A percentile compares a stretch with the other conserved stretches of the same genome.
Conservation (phyloP, 2,113 vertebrate species). For the Melospiza melodia region DNA sequence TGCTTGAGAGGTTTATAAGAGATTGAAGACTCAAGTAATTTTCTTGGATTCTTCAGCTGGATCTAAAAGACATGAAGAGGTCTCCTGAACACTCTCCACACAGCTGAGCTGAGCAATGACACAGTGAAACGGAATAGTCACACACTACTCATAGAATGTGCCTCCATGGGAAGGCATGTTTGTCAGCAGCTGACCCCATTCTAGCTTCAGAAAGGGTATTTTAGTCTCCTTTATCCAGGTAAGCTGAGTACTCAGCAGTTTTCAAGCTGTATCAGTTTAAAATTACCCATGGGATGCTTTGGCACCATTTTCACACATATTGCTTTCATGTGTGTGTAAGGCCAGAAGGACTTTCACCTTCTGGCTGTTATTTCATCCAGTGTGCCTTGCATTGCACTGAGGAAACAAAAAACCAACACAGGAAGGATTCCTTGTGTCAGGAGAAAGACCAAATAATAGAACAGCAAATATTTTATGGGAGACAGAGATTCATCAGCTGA, state of each 20-base stretch:
- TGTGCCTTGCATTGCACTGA: background rate
- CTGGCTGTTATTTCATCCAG: background rate
- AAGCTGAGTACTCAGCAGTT: background rate
- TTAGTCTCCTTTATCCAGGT: background rate
- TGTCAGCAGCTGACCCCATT: background rate
- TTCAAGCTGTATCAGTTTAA: background rate
- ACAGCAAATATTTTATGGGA: background rate
- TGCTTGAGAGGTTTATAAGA: background rate
- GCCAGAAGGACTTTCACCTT: background rate
- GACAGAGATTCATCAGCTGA: background rate
- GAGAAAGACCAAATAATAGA: background rate
- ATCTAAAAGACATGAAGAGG: background rate
- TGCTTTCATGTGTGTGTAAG: background rate
- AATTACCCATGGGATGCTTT: background rate
- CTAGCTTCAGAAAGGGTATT: background rate
- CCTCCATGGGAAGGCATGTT: background rate
- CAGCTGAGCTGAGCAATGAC: background rate
- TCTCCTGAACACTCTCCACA: rapidly evolving
- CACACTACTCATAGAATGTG: rapidly evolving
- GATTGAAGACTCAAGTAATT: background rate
- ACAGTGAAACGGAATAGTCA: background rate
- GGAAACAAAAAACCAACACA: background rate
- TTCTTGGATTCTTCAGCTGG: background rate
- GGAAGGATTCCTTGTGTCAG: background rate
- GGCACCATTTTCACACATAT: background rate